Percentiles rank a stretch among this genome's conserved stretches.
Evolutionary conservation across 2,888 invertebrate species (phyloP).

Genomic region (Leptarthrus brevirostris): DNA sequence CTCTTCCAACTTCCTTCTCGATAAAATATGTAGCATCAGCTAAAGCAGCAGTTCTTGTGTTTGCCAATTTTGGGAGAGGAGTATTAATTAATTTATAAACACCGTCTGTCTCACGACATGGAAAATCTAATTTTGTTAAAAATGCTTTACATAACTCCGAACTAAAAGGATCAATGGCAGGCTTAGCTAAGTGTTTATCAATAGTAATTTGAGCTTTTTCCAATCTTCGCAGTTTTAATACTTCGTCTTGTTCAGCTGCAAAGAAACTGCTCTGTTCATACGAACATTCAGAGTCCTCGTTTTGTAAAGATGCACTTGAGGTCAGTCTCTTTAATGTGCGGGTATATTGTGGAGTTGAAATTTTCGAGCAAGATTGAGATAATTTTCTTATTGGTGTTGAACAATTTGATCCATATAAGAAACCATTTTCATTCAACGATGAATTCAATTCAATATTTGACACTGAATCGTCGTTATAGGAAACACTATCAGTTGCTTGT

Average conservation of each 20-base stretch:
- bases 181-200: conserved; percentile 63
- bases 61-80: conserved; percentile 73
- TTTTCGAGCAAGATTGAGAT: conserved; percentile 59
- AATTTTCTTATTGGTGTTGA: conserved; percentile 53
- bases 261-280: conserved; percentile 67
- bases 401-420: conserved; percentile 49
- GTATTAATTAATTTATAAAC: conserved; percentile 71
- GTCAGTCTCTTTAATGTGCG: conserved; percentile 53
- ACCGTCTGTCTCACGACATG: conserved; percentile 72
- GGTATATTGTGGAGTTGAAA: conserved; percentile 59
- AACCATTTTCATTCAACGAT: conserved; percentile 51
- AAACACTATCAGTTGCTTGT: conserved; percentile 37
- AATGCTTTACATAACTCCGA: conserved; percentile 77
- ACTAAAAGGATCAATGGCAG: conserved; percentile 84
- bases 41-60: conserved; percentile 69
- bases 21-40: conserved; percentile 73
- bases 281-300: conserved; percentile 63
- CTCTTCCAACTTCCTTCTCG: conserved; percentile 85
- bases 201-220: conserved; percentile 64
- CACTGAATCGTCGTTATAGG: conserved; percentile 51
- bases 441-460: conserved; percentile 55
- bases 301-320: conserved; percentile 55
- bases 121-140: conserved; percentile 79
- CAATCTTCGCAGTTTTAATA: conserved; percentile 63
- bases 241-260: conserved; percentile 65